These are phyloP conservation scores for Scatophagus argus DNA, from an alignment of 2,113 vertebrate species.

Conservation along the genomic window DNA sequence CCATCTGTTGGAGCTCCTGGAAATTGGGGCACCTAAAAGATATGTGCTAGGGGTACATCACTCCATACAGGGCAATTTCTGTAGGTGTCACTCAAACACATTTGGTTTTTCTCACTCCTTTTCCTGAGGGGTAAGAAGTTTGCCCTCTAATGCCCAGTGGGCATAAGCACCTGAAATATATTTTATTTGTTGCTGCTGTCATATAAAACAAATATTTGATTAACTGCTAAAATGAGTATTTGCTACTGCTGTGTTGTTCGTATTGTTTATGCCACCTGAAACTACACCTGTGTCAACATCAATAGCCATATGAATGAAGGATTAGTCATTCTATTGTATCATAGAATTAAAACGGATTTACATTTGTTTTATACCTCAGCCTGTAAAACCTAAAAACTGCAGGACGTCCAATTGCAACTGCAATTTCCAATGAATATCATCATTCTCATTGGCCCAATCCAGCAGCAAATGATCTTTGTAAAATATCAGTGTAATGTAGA, in stretches of 20 bases:
- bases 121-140: neutral
- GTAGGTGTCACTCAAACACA: conserved; percentile 32
- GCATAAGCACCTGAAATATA: neutral
- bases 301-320: neutral
- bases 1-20: conserved; percentile 70
- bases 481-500: neutral
- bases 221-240: too few species aligned
- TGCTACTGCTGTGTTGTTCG: neutral
- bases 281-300: neutral
- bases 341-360: neutral
- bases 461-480: neutral
- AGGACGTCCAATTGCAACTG: neutral
- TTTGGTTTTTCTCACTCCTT: conserved; percentile 3
- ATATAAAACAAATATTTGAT: neutral
- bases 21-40: conserved; percentile 69
- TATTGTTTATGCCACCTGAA: neutral
- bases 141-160: neutral
- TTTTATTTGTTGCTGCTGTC: neutral
- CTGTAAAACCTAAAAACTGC: neutral
- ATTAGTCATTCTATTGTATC: neutral
- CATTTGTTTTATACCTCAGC: neutral
- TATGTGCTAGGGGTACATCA: conserved; percentile 26
- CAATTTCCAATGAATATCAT: neutral
- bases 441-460: neutral
- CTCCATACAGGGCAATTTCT: conserved; percentile 23